A percentile compares a stretch with the other conserved stretches of the same genome.
Conservation (phyloP, 2,797 vertebrate genomes). For the Fringilla coelebs region DNA sequence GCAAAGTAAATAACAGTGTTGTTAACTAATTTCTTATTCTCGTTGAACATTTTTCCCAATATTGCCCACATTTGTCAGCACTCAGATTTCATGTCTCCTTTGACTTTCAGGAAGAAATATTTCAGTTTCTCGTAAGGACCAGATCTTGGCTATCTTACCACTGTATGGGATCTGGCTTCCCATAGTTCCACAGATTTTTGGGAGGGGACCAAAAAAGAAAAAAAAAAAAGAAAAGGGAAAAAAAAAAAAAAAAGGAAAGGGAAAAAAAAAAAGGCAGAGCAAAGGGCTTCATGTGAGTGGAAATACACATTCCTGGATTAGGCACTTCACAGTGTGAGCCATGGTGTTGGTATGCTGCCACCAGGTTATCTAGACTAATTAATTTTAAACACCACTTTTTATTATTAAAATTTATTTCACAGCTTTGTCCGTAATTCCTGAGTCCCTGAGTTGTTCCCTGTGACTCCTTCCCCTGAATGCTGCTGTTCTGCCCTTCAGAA, state of each 20-base stretch:
- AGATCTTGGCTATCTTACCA: not conserved
- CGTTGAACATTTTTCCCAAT: not conserved
- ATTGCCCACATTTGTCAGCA: not conserved
- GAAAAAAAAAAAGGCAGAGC: not conserved
- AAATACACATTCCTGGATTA: not conserved
- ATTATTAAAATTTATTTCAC: not conserved
- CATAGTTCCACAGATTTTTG: constrained; percentile 6
- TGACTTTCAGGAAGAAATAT: constrained; percentile 41
- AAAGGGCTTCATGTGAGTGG: not conserved
- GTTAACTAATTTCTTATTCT: constrained; percentile 34
- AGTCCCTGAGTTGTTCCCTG: not conserved
- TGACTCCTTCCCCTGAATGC: not conserved
- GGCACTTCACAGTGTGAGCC: not conserved
- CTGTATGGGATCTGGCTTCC: constrained; percentile 12
- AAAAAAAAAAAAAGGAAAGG: not conserved
- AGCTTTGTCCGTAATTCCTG: not conserved
- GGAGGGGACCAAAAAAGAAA: not conserved
- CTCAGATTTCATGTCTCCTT: constrained; percentile 25
- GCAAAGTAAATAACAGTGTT: constrained; percentile 14
- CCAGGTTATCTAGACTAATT: constrained; percentile 13
- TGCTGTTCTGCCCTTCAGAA: not conserved
- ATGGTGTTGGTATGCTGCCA: not conserved
- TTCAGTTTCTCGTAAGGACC: constrained; percentile 21
- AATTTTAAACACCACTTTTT: not conserved
- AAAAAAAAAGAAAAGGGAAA: not conserved